Conservation (phyloP, 2,797 vertebrate species). For the Sphenodon punctatus region DNA sequence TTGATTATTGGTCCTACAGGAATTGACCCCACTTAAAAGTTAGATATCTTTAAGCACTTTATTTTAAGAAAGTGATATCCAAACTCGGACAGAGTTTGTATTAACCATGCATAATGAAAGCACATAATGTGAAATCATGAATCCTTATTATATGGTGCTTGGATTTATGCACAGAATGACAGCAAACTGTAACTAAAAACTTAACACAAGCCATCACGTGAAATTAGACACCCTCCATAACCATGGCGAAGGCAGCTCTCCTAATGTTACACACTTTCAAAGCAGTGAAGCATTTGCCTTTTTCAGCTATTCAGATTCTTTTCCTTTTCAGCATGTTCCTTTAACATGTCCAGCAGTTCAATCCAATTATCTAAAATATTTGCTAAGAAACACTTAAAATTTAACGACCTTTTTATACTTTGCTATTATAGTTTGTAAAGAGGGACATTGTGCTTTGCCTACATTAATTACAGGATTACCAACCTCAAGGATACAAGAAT, state of each 20-base stretch:
- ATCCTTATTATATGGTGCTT: not conserved
- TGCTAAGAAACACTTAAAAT: no score
- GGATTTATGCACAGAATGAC: not conserved
- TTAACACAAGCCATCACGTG: not conserved
- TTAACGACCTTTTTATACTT: no score
- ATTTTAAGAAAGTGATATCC: slow-evolving; percentile 19
- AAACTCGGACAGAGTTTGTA: slow-evolving; percentile 1
- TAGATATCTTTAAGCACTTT: slow-evolving; percentile 21
- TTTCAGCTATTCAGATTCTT: not conserved
- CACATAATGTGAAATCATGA: not conserved
- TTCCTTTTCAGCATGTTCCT: not conserved
- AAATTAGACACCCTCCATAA: not conserved
- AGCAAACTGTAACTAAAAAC: not conserved
- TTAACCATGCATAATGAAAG: not conserved
- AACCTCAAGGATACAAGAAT: no score
- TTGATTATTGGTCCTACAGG: slow-evolving; percentile 1
- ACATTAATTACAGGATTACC: no score
- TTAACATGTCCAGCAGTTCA: not conserved
- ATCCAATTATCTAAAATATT: not conserved
- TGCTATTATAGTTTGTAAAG: no score
- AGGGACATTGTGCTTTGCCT: no score
- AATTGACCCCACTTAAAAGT: not conserved
- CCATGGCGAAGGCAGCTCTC: not conserved
- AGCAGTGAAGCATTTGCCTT: not conserved
- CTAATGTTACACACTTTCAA: not conserved